These are phyloP conservation scores for Oscheius sp. DNA, from an alignment of 2,888 invertebrate species.

Conservation along the genomic window DNA sequence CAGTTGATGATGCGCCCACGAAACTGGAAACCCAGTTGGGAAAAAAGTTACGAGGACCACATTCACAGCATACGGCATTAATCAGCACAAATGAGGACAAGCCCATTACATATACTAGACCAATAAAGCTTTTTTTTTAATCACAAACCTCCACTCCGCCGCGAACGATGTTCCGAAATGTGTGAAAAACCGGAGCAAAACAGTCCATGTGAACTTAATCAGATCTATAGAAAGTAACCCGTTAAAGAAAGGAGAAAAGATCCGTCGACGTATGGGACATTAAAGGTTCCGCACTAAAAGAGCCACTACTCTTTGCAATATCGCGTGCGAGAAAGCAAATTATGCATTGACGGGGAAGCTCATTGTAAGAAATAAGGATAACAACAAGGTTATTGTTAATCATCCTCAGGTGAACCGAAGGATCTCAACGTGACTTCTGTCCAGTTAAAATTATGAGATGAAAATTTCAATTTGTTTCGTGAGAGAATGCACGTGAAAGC, in stretches of 20 bases:
- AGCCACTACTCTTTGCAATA: conserved; percentile 4
- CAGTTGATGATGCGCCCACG: background rate
- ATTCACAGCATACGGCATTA: conserved; percentile 11
- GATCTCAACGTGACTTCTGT: no score
- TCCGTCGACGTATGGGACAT: conserved; percentile 4
- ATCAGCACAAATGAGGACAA: conserved; percentile 1
- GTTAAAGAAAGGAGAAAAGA: background rate
- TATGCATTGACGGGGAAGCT: conserved; percentile 9
- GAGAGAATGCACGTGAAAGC: no score
- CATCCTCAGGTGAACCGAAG: no score
- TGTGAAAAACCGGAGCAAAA: background rate
- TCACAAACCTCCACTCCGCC: background rate
- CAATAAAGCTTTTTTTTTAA: background rate
- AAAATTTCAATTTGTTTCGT: no score
- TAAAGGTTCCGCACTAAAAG: background rate
- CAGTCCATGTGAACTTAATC: background rate
- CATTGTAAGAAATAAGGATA: background rate
- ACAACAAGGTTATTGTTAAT: no score
- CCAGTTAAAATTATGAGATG: no score
- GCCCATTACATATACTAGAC: background rate
- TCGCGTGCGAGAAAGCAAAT: conserved; percentile 17
- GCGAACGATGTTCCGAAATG: background rate
- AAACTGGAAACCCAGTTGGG: background rate
- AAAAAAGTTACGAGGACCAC: background rate
- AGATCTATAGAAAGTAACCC: background rate